phyloP scores from a whole-genome alignment of 2,113 vertebrate genomes.

The Motacilla alba region DNA sequence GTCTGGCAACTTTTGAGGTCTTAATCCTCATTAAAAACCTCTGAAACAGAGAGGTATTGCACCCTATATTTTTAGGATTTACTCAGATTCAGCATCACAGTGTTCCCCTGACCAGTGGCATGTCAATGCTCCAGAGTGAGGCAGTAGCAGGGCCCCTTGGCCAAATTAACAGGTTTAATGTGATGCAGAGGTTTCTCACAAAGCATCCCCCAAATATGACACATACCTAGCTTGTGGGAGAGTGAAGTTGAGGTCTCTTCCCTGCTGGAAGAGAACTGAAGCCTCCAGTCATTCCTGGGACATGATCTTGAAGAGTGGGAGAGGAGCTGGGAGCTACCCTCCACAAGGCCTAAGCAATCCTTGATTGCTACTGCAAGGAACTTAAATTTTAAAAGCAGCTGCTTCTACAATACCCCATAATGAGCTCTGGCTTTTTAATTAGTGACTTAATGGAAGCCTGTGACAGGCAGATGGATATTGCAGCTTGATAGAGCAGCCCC shows the following conservation, averaged over 20 bases:
- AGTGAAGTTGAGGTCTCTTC: neutral
- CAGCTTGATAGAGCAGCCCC: neutral
- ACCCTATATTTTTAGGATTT: neutral
- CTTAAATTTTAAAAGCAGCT: neutral
- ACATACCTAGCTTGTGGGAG: neutral
- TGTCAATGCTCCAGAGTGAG: neutral
- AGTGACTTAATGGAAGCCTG: neutral
- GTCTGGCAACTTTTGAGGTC: neutral
- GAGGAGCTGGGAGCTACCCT: neutral
- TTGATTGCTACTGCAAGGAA: neutral
- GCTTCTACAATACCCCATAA: neutral
- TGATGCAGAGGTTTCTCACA: neutral
- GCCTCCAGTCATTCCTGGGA: neutral
- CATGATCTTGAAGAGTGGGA: fast-evolving
- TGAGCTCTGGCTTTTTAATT: neutral
- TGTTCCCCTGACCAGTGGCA: neutral
- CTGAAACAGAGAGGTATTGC: neutral
- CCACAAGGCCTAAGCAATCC: neutral
- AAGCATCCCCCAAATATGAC: neutral
- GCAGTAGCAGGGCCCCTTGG: neutral
- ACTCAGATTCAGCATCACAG: neutral
- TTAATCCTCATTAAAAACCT: neutral
- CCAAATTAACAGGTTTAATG: neutral
- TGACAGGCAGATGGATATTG: neutral
- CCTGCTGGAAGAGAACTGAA: neutral